phyloP scores from a whole-genome alignment of 2,113 vertebrate genomes.

The Cebus imitator region DNA sequence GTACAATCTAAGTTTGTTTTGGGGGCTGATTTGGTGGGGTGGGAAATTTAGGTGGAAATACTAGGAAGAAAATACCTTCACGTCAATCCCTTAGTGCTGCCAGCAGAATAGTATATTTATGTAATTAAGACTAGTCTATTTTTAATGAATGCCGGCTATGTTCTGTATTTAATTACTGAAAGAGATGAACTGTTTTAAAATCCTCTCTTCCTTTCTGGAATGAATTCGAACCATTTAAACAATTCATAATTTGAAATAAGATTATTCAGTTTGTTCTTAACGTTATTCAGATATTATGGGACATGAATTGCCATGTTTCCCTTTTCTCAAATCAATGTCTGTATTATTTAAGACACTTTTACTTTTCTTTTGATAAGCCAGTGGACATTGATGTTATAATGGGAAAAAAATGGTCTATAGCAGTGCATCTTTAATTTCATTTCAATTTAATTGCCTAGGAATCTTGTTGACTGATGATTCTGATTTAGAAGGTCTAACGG shows the following conservation, averaged over 20 bases:
- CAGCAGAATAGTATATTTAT: not conserved
- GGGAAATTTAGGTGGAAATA: not conserved
- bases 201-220: not conserved
- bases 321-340: not conserved
- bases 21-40: not conserved
- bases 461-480: not conserved
- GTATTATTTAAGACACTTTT: not conserved
- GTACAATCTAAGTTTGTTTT: not conserved
- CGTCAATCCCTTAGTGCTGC: not conserved
- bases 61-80: not conserved
- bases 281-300: not conserved
- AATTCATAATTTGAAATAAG: constrained; percentile 31
- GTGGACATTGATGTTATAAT: not conserved
- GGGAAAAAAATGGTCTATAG: not conserved
- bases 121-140: constrained; percentile 5
- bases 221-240: constrained; percentile 4
- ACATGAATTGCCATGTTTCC: not conserved
- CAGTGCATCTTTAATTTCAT: not conserved
- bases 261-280: not conserved
- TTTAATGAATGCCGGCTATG: not conserved
- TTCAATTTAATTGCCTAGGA: not conserved
- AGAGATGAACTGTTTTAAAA: not conserved
- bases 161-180: not conserved
- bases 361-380: not conserved
- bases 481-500: not conserved